Percentiles rank a stretch among this genome's conserved stretches.
Conservation (phyloP, 2,113 vertebrate genomes). For the rabbit (Oryctolagus cuniculus) region DNA sequence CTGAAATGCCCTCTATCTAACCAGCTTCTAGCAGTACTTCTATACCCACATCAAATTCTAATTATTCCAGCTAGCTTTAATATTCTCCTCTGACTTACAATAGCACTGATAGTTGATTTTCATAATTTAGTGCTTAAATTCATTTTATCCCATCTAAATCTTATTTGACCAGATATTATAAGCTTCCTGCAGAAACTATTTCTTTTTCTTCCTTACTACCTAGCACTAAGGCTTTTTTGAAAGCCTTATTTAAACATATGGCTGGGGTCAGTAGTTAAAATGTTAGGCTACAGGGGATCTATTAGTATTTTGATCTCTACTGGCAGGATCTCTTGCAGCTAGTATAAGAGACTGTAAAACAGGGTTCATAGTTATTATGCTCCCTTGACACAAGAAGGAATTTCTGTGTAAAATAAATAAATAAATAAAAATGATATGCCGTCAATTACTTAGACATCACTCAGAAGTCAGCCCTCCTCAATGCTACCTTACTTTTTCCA, state of each 20-base stretch:
- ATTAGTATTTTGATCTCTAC: neutral
- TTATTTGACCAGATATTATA: slow-evolving; percentile 31
- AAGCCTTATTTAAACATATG: slow-evolving; percentile 31
- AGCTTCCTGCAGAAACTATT: slow-evolving; percentile 35
- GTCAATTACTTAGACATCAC: neutral
- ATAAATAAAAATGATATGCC: neutral
- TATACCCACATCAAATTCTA: neutral
- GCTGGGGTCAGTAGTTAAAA: neutral
- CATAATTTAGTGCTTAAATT: neutral
- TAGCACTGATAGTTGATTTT: neutral
- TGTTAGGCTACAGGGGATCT: neutral
- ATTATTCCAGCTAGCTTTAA: neutral
- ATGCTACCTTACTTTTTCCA: slow-evolving; percentile 46
- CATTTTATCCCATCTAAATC: slow-evolving; percentile 16
- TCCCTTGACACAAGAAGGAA: slow-evolving; percentile 19
- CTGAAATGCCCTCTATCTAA: neutral
- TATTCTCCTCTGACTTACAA: slow-evolving; percentile 21
- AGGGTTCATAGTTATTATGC: neutral
- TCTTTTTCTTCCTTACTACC: slow-evolving; percentile 5
- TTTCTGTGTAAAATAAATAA: neutral
- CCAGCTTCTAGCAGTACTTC: neutral
- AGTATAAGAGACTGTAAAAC: slow-evolving; percentile 33
- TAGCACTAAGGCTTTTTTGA: neutral
- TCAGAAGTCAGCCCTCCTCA: slow-evolving; percentile 34
- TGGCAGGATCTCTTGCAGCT: neutral